These are phyloP conservation scores for Microcebus murinus DNA, from an alignment of 2,113 vertebrate species.

Conservation along the genomic window DNA sequence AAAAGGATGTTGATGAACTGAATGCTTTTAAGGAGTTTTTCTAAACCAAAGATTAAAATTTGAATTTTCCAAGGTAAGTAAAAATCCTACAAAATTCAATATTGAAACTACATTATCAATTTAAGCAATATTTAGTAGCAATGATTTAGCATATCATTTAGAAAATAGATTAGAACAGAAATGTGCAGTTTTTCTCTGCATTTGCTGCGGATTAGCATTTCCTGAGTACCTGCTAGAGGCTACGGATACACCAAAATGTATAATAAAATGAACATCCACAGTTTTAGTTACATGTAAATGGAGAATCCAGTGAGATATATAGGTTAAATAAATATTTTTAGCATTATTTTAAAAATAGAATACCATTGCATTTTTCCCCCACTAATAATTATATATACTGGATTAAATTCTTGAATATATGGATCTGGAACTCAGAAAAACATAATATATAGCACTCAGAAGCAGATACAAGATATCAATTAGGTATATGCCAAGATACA, in stretches of 20 bases:
- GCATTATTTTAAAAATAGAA: background rate
- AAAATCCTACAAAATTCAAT: conserved; percentile 65
- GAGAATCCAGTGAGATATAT: background rate
- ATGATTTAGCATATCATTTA: conserved; percentile 56
- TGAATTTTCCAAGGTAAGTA: conserved; percentile 65
- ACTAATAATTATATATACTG: background rate
- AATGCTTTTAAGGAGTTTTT: conserved; percentile 35
- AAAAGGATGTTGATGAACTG: conserved; percentile 60
- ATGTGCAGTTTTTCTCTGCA: conserved; percentile 14
- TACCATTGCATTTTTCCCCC: background rate
- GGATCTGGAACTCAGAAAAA: background rate
- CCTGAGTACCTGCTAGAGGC: background rate
- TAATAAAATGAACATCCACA: background rate
- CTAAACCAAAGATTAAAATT: conserved; percentile 63
- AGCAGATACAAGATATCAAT: background rate
- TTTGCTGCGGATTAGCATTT: conserved; percentile 35
- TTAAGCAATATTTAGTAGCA: conserved; percentile 66
- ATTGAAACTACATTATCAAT: conserved; percentile 59
- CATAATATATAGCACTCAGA: background rate
- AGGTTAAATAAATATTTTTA: background rate
- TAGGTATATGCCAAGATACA: background rate
- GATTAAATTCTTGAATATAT: background rate
- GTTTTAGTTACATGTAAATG: background rate
- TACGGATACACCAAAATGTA: background rate
- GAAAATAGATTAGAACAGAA: conserved; percentile 47